phyloP scores from a whole-genome alignment of 1,140 invertebrate species.

The Zeugodacus cucurbitae region DNA sequence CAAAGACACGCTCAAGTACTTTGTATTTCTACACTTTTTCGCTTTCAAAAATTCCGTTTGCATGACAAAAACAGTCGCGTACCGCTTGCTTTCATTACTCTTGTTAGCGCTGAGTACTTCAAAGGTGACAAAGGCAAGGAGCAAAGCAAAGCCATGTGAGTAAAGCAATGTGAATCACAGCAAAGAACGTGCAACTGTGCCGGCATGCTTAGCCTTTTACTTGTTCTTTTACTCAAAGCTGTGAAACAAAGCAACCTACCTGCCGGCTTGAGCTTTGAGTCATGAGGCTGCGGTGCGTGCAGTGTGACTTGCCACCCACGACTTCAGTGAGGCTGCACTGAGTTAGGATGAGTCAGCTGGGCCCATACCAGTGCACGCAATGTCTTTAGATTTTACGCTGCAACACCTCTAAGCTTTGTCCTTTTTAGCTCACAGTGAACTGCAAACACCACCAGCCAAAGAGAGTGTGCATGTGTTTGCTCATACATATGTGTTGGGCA shows the following conservation, averaged over 20 bases:
- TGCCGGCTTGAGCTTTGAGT: neutral
- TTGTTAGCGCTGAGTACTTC: conserved; percentile 3
- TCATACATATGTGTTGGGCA: neutral
- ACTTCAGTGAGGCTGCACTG: neutral
- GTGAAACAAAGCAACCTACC: neutral
- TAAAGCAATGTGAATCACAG: neutral
- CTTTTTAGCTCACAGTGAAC: neutral
- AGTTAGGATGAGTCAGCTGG: neutral
- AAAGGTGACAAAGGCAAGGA: conserved; percentile 8
- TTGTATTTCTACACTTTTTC: conserved; percentile 8
- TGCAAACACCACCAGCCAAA: neutral
- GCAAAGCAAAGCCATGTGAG: neutral
- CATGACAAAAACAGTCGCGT: conserved; percentile 19
- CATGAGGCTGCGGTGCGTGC: neutral
- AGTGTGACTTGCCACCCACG: neutral
- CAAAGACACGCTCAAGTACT: conserved; percentile 29
- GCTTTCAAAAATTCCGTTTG: conserved; percentile 17
- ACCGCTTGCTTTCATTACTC: neutral
- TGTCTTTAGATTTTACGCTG: neutral
- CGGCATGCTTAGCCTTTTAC: neutral
- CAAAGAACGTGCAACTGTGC: neutral
- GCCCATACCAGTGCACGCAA: no score
- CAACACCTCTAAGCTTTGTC: neutral
- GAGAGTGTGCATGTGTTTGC: neutral
- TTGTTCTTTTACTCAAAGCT: neutral